Evolutionary conservation across 1,140 invertebrate species (phyloP).

Genomic region (Callitettix versicolor): DNA sequence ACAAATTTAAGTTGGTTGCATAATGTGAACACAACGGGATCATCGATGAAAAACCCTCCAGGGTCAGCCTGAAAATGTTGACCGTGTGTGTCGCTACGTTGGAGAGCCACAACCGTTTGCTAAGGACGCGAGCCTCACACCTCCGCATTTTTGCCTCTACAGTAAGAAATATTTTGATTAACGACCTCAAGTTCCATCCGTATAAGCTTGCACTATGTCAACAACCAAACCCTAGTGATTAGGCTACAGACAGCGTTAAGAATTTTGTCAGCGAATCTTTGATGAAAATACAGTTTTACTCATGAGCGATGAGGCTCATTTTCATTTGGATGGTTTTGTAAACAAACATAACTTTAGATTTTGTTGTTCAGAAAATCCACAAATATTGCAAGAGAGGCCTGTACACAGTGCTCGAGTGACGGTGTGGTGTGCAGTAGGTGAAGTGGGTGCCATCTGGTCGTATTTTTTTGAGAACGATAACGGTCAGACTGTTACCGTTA

Average conservation of each 20-base stretch:
- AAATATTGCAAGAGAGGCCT: conserved; percentile 27
- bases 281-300: no score
- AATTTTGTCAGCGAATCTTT: no score
- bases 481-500: background rate
- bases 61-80: background rate
- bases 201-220: no score
- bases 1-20: background rate
- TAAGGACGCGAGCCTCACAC: background rate
- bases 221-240: no score
- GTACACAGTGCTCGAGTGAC: conserved; percentile 29
- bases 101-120: background rate
- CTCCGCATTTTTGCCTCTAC: background rate
- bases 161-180: conserved; percentile 2
- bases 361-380: conserved; percentile 26
- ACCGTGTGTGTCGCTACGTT: background rate
- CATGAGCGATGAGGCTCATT: conserved; percentile 30
- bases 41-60: background rate
- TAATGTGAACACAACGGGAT: background rate
- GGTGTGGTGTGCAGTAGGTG: conserved; percentile 26
- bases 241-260: no score
- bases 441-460: conserved; percentile 20
- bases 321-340: conserved; percentile 30
- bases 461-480: conserved; percentile 3
- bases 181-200: background rate
- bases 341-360: conserved; percentile 32